Evolutionary conservation across 2,888 invertebrate species (phyloP).

Genomic region (Poecilobothrus nobilitatus): DNA sequence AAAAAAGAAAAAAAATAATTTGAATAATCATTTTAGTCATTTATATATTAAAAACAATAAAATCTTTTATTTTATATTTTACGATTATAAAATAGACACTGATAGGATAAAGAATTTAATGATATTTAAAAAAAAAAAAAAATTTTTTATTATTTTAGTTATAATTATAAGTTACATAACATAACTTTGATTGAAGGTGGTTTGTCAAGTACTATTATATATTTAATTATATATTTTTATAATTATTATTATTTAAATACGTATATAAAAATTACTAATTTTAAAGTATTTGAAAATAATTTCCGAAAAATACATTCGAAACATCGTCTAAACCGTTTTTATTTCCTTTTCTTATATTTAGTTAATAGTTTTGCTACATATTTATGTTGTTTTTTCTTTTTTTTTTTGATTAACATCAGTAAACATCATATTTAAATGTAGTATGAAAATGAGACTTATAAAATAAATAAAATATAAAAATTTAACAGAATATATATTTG

Average conservation of each 20-base stretch:
- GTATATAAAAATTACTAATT: background rate
- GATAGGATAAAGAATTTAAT: background rate
- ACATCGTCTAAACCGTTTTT: background rate
- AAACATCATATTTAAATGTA: too few species aligned
- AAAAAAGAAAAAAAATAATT: too few species aligned
- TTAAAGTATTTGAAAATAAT: conserved; percentile 3
- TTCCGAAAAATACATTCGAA: background rate
- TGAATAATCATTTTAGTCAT: too few species aligned
- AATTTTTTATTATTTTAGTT: background rate
- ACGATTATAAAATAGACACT: conserved; percentile 1
- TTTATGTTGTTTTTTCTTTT: background rate
- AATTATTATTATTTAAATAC: background rate
- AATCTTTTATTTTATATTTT: background rate
- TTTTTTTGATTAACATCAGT: background rate
- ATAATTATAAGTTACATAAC: background rate
- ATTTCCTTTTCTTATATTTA: background rate
- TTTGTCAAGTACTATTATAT: background rate
- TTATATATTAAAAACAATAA: too few species aligned
- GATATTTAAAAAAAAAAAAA: background rate
- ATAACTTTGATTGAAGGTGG: background rate
- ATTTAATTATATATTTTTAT: background rate
- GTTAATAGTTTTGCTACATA: background rate
- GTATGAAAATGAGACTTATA: too few species aligned
- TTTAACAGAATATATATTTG: too few species aligned
- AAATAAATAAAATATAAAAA: too few species aligned